These are phyloP conservation scores for Pristiophorus japonicus DNA, from an alignment of 2,113 vertebrate genomes.

Conservation along the genomic window DNA sequence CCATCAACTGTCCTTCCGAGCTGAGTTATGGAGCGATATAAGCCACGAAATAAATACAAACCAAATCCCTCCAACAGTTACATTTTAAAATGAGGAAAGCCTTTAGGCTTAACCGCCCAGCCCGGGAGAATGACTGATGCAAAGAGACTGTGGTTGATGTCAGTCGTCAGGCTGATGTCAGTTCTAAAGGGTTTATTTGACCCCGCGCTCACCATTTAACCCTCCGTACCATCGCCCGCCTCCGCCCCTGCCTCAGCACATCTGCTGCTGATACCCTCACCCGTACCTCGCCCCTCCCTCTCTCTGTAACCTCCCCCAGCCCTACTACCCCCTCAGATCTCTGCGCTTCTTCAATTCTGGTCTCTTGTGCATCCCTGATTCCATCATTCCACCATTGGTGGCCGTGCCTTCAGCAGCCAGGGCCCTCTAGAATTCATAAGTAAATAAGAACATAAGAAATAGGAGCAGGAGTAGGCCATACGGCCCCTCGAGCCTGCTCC, in stretches of 20 bases:
- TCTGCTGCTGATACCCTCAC: no score
- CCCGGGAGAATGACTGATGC: not conserved
- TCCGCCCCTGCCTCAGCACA: not conserved
- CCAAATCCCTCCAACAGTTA: not conserved
- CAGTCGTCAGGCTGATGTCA: not conserved
- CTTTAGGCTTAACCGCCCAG: not conserved
- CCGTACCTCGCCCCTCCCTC: no score
- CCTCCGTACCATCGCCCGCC: not conserved
- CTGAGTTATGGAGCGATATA: not conserved
- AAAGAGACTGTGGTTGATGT: not conserved
- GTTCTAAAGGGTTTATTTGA: not conserved
- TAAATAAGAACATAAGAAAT: no score
- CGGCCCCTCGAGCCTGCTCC: no score
- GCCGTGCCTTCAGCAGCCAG: no score
- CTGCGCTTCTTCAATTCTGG: no score
- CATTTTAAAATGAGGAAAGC: not conserved
- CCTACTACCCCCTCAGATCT: no score
- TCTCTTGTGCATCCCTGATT: no score
- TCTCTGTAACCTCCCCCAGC: no score
- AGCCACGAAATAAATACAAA: not conserved
- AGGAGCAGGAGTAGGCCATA: no score
- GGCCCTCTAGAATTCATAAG: no score
- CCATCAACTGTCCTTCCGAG: not conserved
- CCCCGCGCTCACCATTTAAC: not conserved
- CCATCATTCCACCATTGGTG: no score